Conservation (phyloP, 2,797 vertebrate genomes). For the Sebastolobus altivelis region DNA sequence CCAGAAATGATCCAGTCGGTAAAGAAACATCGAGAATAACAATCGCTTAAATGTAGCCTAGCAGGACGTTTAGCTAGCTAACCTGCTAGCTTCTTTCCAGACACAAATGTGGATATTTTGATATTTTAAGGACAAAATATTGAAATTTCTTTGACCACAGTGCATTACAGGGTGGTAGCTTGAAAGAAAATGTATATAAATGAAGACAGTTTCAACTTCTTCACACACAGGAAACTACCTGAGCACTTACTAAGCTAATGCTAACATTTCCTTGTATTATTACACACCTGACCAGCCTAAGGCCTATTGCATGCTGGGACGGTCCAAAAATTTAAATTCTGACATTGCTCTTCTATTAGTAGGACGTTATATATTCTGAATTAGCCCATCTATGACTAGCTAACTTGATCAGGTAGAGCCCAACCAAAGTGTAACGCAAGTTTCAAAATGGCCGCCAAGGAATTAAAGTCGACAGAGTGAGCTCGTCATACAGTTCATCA, state of each 20-base stretch:
- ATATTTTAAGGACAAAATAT: background rate
- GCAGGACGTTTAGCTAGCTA: background rate
- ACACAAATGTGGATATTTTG: background rate
- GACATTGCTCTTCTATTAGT: background rate
- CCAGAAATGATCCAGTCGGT: background rate
- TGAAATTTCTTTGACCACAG: background rate
- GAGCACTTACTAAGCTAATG: slow-evolving; percentile 9
- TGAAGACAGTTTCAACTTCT: background rate
- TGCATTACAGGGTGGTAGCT: background rate
- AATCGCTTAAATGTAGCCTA: background rate
- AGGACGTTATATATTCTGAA: background rate
- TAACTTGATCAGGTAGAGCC: background rate
- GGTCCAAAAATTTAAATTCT: background rate
- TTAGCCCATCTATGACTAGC: background rate
- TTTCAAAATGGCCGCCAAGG: slow-evolving; percentile 51
- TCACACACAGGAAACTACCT: background rate
- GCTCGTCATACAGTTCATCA: slow-evolving; percentile 37
- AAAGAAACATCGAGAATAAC: background rate
- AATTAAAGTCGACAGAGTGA: slow-evolving; percentile 11
- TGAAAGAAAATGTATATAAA: background rate
- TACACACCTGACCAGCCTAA: background rate
- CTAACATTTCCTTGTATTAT: background rate
- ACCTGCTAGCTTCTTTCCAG: background rate
- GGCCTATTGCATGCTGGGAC: background rate
- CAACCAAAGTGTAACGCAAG: background rate